Evolutionary conservation across 2,888 invertebrate genomes (phyloP).

Genomic region (Rugalucina vietnamica): DNA sequence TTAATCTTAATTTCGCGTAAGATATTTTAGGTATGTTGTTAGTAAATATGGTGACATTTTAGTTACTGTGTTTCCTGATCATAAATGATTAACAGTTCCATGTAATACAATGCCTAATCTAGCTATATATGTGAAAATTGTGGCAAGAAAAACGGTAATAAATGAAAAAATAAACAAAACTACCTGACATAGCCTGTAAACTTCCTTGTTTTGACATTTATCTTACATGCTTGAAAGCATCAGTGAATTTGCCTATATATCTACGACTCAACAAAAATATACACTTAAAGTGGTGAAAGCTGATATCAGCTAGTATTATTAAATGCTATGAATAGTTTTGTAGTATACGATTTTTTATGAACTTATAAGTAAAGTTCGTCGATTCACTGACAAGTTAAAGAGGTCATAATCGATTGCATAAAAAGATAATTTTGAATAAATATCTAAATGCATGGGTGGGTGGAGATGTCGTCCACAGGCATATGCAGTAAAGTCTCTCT

Average conservation of each 20-base stretch:
- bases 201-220: neutral
- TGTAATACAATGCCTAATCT: too few relatives aligned
- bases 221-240: conserved; percentile 1
- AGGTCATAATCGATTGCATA: neutral
- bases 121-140: too few relatives aligned
- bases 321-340: neutral
- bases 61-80: too few relatives aligned
- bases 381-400: neutral
- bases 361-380: neutral
- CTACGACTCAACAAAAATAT: neutral
- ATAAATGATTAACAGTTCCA: too few relatives aligned
- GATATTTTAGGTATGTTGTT: too few relatives aligned
- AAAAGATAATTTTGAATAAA: too few relatives aligned
- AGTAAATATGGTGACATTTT: too few relatives aligned
- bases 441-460: too few relatives aligned
- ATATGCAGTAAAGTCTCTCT: too few relatives aligned
- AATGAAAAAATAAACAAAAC: neutral
- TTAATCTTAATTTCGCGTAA: too few relatives aligned
- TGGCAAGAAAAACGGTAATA: too few relatives aligned
- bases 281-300: neutral
- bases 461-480: too few relatives aligned
- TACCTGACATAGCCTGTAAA: neutral
- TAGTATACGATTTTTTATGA: neutral
- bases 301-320: neutral
- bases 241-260: neutral